Evolutionary conservation across 1,140 invertebrate genomes (phyloP), one percentile per base, ranked within the genome.

Genomic region (Stegodyphus dumicola): DNA sequence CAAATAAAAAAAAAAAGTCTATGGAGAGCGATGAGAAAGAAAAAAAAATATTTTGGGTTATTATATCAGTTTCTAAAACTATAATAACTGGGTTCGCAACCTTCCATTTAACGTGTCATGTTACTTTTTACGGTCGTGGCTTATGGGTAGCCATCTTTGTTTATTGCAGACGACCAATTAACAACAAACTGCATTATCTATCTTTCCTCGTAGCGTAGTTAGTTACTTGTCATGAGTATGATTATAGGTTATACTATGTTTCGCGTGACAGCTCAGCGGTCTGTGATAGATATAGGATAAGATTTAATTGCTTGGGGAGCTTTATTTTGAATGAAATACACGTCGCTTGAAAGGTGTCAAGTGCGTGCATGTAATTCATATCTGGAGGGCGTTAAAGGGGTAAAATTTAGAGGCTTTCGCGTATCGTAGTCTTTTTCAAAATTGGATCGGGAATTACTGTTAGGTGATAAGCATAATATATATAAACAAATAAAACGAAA

Each of bases 41-140:
- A 15, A 9, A 60, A 60, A 60, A 60, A 60, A 60, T 60, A 1
- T 15, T 60, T 11, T 5, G 9, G 56, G 15, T 11, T 60, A 60
- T 60, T 60, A 60, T 60, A 60, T 9, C 56, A 60, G 56, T 60
- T 60, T 60, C 56, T 60, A 60, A 60, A 60, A 60, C 56, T 60
- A 60, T 60, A 60, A 60, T 60, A 60, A 60, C 56, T 5, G 5
- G 56, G 56, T 60, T 60, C 15, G 56, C 56, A 60, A 60, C 56
- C 56, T 11, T 15, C 56, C 15, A 60, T 60, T 60, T 60, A 60
- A 60, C 9, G 56, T 60, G 56, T 60, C 56, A 60, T 9, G 9
- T 60, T 60, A 60, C 56, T 60, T 60, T 60, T 60, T 60, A 60
- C 56, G 15, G 2, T 15, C 9, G 56, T 60, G 56, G 56, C 56